Conservation (phyloP, 2,797 vertebrate species). For the Myotis vivesi region DNA sequence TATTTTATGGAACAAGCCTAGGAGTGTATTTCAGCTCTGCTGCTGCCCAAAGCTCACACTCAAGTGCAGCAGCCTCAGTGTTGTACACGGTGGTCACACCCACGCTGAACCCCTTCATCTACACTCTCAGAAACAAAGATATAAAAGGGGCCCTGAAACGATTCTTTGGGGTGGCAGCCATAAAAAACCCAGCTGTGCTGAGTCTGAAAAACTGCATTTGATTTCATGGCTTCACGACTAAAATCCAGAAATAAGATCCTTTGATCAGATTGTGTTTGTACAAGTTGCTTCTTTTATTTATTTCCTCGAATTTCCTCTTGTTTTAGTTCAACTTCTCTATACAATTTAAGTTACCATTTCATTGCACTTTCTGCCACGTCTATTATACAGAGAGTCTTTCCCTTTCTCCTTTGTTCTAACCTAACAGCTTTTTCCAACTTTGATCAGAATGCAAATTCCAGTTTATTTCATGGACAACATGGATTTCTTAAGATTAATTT, state of each 20-base stretch:
- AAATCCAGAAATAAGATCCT: not conserved
- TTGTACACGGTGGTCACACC: constrained; percentile 57
- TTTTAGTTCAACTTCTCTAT: not conserved
- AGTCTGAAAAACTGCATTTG: not conserved
- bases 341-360: not conserved
- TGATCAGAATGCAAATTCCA: not conserved
- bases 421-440: not conserved
- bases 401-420: not conserved
- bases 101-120: constrained; percentile 68
- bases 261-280: not conserved
- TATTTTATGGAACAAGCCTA: not conserved
- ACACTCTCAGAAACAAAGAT: constrained; percentile 61
- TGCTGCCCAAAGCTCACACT: not conserved
- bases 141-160: constrained; percentile 42
- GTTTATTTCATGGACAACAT: not conserved
- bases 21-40: constrained; percentile 14
- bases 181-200: not conserved
- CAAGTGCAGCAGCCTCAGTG: not conserved
- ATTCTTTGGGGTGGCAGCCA: not conserved
- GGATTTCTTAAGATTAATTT: not conserved
- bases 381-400: not conserved
- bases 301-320: not conserved
- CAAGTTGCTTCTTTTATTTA: not conserved
- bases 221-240: not conserved
- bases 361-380: not conserved